These are phyloP conservation scores for Acipenser ruthenus DNA, from an alignment of 2,797 vertebrate genomes.

Conservation along the genomic window DNA sequence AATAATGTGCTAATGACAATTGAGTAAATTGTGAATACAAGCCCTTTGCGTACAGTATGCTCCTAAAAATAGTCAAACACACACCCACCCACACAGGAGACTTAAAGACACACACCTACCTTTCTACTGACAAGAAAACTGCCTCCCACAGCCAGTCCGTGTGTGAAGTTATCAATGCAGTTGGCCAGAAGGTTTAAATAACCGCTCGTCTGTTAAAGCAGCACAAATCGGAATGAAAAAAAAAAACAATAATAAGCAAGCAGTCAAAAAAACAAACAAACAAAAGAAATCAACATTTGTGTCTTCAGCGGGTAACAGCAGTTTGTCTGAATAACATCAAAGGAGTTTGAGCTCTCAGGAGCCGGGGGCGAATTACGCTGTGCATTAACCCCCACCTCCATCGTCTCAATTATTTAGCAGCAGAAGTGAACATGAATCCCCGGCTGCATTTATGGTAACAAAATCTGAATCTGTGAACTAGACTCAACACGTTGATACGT, in stretches of 20 bases:
- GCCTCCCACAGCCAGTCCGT: conserved; percentile 88
- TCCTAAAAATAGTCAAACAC: conserved; percentile 28
- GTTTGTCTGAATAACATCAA: too few relatives aligned
- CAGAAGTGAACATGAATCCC: too few relatives aligned
- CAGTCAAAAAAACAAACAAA: background rate
- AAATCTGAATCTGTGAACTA: too few relatives aligned
- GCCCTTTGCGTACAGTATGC: conserved; percentile 11
- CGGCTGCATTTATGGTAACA: too few relatives aligned
- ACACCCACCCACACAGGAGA: conserved; percentile 18
- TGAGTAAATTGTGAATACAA: too few relatives aligned
- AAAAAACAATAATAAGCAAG: background rate
- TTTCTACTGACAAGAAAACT: conserved; percentile 96
- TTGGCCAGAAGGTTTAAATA: conserved; percentile 95
- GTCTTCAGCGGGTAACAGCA: background rate
- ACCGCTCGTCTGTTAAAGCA: conserved; percentile 75
- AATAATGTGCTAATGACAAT: too few relatives aligned
- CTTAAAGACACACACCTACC: conserved; percentile 57
- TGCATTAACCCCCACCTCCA: too few relatives aligned
- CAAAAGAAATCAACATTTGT: background rate
- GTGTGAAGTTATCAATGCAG: conserved; percentile 98
- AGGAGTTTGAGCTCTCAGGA: too few relatives aligned
- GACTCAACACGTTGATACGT: too few relatives aligned
- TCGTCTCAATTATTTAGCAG: too few relatives aligned
- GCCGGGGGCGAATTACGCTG: too few relatives aligned
- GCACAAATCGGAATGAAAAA: background rate